These are phyloP conservation scores for Chlorospingus flavigularis DNA, from an alignment of 2,797 vertebrate species.

Conservation along the genomic window DNA sequence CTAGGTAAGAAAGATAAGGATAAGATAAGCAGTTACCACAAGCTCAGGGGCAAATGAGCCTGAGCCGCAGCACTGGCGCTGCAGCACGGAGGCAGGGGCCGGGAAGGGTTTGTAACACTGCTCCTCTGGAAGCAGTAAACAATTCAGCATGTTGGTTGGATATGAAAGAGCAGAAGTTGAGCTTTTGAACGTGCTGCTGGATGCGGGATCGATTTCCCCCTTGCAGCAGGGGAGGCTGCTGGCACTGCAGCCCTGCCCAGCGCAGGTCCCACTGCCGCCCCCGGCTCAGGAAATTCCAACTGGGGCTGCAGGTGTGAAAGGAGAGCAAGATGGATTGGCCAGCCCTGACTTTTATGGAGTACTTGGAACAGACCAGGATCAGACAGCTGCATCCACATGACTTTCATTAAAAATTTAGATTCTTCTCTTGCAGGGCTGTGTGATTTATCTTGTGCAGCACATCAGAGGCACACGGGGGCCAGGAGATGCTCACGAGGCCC, in stretches of 20 bases:
- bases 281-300: conserved; percentile 48
- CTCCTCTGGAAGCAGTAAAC: neutral
- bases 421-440: conserved; percentile 77
- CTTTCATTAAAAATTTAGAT: conserved; percentile 90
- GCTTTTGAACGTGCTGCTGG: neutral
- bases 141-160: neutral
- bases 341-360: conserved; percentile 63
- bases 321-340: conserved; percentile 62
- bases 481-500: neutral
- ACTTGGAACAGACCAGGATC: conserved; percentile 48
- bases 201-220: neutral
- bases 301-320: conserved; percentile 65
- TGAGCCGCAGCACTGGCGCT: neutral
- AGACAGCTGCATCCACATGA: conserved; percentile 80
- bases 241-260: neutral
- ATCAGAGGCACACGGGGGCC: conserved; percentile 15
- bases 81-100: neutral
- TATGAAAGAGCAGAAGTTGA: neutral
- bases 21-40: neutral
- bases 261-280: neutral
- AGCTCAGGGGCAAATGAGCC: fast-evolving
- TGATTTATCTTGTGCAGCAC: conserved; percentile 84
- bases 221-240: neutral
- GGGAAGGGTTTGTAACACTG: neutral
- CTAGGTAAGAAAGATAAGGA: neutral